These are phyloP conservation scores for Molothrus ater DNA, from an alignment of 2,797 vertebrate genomes.

Conservation along the genomic window DNA sequence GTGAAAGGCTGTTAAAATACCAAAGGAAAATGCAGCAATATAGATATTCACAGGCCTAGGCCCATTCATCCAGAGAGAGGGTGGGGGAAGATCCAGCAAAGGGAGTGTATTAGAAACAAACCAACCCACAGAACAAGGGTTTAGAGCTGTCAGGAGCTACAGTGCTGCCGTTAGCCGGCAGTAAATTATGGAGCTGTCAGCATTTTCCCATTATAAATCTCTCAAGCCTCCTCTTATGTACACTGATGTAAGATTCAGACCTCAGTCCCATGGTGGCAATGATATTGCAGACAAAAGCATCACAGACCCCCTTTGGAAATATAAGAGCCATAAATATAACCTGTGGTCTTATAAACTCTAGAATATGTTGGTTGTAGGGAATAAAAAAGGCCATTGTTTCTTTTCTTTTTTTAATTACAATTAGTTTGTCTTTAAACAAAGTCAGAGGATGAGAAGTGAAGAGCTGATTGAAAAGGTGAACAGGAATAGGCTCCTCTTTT, in stretches of 20 bases:
- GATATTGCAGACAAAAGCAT: slow-evolving; percentile 24
- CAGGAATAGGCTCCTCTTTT: background rate
- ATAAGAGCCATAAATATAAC: slow-evolving; percentile 1
- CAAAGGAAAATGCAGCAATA: background rate
- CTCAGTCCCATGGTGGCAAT: background rate
- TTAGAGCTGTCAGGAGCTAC: slow-evolving; percentile 29
- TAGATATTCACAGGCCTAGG: background rate
- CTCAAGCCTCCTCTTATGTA: background rate
- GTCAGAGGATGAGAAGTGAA: background rate
- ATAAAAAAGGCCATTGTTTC: background rate
- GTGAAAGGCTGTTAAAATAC: slow-evolving; percentile 47
- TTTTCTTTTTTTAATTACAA: background rate
- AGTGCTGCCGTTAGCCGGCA: background rate
- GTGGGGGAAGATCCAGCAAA: background rate
- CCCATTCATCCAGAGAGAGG: background rate
- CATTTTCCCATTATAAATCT: slow-evolving; percentile 58
- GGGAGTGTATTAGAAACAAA: background rate
- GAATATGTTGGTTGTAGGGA: background rate
- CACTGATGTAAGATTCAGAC: background rate
- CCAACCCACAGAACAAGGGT: background rate
- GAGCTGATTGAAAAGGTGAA: background rate
- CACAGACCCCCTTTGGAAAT: background rate
- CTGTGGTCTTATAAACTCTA: background rate
- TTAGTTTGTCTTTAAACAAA: background rate
- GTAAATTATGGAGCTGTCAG: slow-evolving; percentile 43